A percentile compares a stretch with the other conserved stretches of the same genome.
Evolutionary conservation across 1,140 invertebrate species (phyloP).

Genomic region (Lanistes nyassanus): DNA sequence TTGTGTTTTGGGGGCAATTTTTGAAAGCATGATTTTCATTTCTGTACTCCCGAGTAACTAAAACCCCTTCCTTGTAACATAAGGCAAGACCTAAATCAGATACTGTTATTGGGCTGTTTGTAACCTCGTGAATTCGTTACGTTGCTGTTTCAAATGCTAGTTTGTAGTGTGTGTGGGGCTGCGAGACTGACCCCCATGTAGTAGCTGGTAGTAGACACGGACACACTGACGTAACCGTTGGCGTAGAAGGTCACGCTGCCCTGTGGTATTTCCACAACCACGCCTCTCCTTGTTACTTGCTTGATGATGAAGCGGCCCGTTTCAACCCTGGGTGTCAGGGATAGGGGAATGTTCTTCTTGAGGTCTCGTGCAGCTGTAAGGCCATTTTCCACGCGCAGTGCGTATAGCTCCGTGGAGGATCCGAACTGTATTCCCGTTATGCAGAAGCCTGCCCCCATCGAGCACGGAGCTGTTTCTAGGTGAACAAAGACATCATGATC

Average conservation of each 20-base stretch:
- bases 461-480: background rate
- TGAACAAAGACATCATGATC: background rate
- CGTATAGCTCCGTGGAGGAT: background rate
- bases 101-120: background rate
- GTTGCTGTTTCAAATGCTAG: background rate
- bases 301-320: slow-evolving; percentile 1
- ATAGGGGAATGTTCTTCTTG: slow-evolving; percentile 1
- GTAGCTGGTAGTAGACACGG: background rate
- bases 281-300: background rate
- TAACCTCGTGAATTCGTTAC: background rate
- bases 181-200: slow-evolving; percentile 1
- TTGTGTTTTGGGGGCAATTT: no score
- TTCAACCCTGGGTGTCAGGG: background rate
- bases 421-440: slow-evolving; percentile 4
- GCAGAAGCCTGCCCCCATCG: background rate
- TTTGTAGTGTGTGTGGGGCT: no score
- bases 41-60: background rate
- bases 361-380: slow-evolving; percentile 17
- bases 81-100: no score
- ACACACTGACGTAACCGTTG: background rate
- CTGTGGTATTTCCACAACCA: background rate
- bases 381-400: background rate
- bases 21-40: background rate
- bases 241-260: background rate
- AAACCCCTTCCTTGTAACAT: no score